A percentile compares a stretch with the other conserved stretches of the same genome.
These are phyloP conservation scores for Mya arenaria DNA, from an alignment of 1,140 invertebrate species.

Conservation along the genomic window DNA sequence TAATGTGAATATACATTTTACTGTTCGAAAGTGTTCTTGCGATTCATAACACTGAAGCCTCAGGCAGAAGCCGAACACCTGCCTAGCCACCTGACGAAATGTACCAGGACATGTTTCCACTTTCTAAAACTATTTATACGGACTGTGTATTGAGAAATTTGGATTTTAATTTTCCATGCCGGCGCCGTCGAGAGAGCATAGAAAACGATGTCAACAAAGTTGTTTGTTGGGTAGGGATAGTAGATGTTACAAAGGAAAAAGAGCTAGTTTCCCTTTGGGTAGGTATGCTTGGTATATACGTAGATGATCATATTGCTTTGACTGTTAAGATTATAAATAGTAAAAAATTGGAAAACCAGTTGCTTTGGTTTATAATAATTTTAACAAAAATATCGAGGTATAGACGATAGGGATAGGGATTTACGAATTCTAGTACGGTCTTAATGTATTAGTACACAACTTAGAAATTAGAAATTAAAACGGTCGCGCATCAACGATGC, in stretches of 20 bases:
- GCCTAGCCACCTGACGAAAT: conserved; percentile 44
- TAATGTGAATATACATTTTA: no score
- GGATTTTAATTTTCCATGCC: conserved; percentile 70
- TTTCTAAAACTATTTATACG: conserved; percentile 67
- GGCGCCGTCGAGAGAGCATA: conserved; percentile 63
- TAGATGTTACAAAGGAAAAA: conserved; percentile 62
- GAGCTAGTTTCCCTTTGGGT: conserved; percentile 65
- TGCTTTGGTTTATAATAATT: neutral
- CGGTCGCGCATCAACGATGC: neutral
- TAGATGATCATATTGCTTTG: no score
- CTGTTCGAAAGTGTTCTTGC: no score
- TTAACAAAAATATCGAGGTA: neutral
- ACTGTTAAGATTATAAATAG: no score
- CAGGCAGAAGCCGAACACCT: conserved; percentile 8
- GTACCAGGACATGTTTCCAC: conserved; percentile 69
- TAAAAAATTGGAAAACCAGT: neutral
- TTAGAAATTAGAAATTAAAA: neutral
- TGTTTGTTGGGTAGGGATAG: conserved; percentile 68
- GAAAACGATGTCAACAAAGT: conserved; percentile 68
- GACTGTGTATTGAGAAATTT: conserved; percentile 59
- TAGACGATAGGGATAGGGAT: neutral
- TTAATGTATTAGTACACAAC: neutral
- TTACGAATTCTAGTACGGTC: neutral
- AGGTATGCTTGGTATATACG: no score
- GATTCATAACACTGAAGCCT: no score